A percentile compares a stretch with the other conserved stretches of the same genome.
These are phyloP conservation scores for Manis javanica DNA, from an alignment of 2,797 vertebrate genomes.

Conservation along the genomic window DNA sequence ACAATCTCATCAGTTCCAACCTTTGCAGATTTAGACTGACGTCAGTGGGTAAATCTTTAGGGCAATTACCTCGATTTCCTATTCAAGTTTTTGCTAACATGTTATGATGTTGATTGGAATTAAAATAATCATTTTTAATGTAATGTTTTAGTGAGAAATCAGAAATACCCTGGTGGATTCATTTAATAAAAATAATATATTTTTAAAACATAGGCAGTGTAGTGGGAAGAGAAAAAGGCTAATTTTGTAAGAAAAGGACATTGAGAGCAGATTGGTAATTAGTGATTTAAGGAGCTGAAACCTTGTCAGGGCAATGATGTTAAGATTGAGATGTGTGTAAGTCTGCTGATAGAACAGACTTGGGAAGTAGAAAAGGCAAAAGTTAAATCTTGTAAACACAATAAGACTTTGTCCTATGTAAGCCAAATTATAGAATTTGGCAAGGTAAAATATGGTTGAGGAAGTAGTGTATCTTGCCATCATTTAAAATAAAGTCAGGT, in stretches of 20 bases:
- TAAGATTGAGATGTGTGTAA: neutral
- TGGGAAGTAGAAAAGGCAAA: neutral
- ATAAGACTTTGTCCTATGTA: neutral
- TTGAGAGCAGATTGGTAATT: neutral
- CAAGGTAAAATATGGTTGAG: conserved; percentile 50
- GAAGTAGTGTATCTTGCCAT: conserved; percentile 76
- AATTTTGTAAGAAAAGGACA: neutral
- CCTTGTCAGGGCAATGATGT: neutral
- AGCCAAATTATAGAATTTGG: neutral
- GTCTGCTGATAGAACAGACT: neutral
- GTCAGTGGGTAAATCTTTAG: neutral
- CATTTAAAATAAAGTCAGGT: conserved; percentile 50
- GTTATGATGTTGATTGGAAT: conserved; percentile 39
- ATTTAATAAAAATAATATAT: conserved; percentile 48
- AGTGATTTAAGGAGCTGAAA: conserved; percentile 37
- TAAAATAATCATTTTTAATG: conserved; percentile 21
- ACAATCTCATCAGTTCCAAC: neutral
- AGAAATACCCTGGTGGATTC: conserved; percentile 19
- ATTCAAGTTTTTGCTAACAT: conserved; percentile 10
- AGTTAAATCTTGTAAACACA: neutral
- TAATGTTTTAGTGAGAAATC: conserved; percentile 35
- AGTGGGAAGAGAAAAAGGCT: neutral
- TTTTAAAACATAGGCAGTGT: neutral
- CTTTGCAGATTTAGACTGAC: neutral
- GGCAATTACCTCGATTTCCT: conserved; percentile 13